Conservation (phyloP, 1,140 invertebrate genomes). For the Elymnias hypermnestra region DNA sequence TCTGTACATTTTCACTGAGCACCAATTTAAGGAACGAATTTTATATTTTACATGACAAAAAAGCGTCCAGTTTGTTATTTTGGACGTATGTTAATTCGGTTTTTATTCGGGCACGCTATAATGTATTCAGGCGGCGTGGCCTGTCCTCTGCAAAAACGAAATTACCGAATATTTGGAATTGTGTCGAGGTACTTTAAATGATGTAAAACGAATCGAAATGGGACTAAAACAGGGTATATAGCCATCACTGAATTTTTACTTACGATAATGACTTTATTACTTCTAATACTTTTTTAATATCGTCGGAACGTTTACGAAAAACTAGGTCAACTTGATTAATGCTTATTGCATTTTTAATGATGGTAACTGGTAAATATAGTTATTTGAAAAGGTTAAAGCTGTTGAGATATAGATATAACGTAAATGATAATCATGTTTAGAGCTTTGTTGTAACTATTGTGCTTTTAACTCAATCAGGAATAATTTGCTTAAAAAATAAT, state of each 20-base stretch:
- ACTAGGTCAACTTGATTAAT: no score
- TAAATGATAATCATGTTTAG: no score
- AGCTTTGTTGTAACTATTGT: no score
- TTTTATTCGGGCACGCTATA: constrained; percentile 40
- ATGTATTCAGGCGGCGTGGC: constrained; percentile 40
- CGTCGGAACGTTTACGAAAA: background rate
- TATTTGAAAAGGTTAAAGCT: no score
- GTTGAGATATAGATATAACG: no score
- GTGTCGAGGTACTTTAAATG: constrained; percentile 47
- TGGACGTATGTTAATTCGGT: constrained; percentile 48
- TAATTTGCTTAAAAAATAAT: no score
- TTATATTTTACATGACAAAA: constrained; percentile 53
- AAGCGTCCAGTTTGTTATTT: constrained; percentile 36
- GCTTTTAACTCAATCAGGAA: no score
- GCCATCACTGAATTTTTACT: background rate
- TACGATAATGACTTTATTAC: background rate
- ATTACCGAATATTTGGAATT: constrained; percentile 54
- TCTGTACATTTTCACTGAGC: constrained; percentile 29
- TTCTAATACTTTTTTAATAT: background rate
- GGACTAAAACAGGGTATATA: constrained; percentile 2
- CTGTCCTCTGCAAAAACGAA: constrained; percentile 40
- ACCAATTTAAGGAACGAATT: constrained; percentile 55
- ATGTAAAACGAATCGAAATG: constrained; percentile 49
- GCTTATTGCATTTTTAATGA: no score
- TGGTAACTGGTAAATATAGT: no score